phyloP scores from a whole-genome alignment of 2,797 vertebrate genomes.

The Danio choprae region DNA sequence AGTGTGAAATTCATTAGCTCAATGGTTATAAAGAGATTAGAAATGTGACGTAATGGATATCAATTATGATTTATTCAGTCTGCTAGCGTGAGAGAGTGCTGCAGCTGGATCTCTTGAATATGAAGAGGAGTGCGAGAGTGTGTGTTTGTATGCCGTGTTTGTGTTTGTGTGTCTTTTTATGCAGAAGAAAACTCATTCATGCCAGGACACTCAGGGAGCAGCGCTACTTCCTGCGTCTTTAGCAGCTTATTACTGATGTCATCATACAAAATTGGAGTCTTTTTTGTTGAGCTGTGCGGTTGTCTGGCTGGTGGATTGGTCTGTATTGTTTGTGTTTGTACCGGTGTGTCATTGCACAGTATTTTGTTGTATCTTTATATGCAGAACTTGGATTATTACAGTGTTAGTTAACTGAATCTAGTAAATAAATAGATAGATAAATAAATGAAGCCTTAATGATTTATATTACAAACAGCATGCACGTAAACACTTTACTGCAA shows the following conservation, averaged over 20 bases:
- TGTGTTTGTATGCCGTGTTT: slow-evolving; percentile 52
- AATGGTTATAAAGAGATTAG: slow-evolving; percentile 62
- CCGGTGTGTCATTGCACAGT: too few relatives aligned
- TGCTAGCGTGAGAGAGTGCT: slow-evolving; percentile 31
- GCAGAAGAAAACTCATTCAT: slow-evolving; percentile 25
- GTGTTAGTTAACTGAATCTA: too few relatives aligned
- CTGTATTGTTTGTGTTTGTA: too few relatives aligned
- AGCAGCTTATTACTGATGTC: slow-evolving; percentile 19
- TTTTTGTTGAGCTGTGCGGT: neutral
- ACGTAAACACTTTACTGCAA: too few relatives aligned
- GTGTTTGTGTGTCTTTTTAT: slow-evolving; percentile 41
- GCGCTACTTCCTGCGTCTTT: slow-evolving; percentile 26
- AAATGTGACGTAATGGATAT: slow-evolving; percentile 60
- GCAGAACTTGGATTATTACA: too few relatives aligned
- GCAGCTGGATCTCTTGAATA: slow-evolving; percentile 56
- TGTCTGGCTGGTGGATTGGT: too few relatives aligned
- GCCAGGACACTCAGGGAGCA: slow-evolving; percentile 18
- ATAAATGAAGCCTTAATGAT: too few relatives aligned
- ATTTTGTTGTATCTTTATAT: too few relatives aligned
- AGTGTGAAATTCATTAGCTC: slow-evolving; percentile 60
- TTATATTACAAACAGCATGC: too few relatives aligned
- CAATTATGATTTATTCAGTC: slow-evolving; percentile 57
- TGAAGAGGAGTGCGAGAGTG: slow-evolving; percentile 40
- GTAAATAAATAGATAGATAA: too few relatives aligned
- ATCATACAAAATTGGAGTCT: neutral